These are phyloP conservation scores for Diglossa cyanea DNA, from an alignment of 2,797 vertebrate genomes.

Conservation along the genomic window DNA sequence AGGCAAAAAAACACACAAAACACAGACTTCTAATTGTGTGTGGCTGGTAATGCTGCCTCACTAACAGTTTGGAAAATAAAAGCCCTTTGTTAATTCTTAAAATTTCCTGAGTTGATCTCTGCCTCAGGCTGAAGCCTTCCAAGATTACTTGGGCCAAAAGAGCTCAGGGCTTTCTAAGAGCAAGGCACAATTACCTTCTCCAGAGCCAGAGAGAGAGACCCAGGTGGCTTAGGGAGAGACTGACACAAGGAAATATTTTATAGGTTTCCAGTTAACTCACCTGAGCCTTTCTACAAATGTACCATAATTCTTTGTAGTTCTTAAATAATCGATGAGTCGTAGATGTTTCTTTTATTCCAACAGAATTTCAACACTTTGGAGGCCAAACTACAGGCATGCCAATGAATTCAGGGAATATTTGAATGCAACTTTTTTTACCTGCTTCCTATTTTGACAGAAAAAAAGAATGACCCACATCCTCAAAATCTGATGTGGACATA, in stretches of 20 bases:
- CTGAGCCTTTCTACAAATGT: background rate
- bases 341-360: background rate
- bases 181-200: background rate
- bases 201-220: background rate
- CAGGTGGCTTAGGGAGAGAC: background rate
- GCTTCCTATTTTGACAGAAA: background rate
- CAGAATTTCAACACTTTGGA: background rate
- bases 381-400: rapidly evolving
- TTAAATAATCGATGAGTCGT: rapidly evolving
- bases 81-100: background rate
- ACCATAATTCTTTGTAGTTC: background rate
- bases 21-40: background rate
- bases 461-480: rapidly evolving
- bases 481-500: background rate
- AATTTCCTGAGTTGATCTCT: background rate
- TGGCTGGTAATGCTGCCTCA: background rate
- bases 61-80: background rate
- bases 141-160: background rate
- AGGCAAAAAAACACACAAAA: background rate
- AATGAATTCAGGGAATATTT: background rate
- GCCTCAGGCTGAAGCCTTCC: background rate
- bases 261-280: background rate
- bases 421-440: background rate
- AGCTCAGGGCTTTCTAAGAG: background rate
- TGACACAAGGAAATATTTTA: background rate